Base-by-base conservation (phyloP, 1,140 invertebrate genomes). In the Hylaeus anthracinus region DNA sequence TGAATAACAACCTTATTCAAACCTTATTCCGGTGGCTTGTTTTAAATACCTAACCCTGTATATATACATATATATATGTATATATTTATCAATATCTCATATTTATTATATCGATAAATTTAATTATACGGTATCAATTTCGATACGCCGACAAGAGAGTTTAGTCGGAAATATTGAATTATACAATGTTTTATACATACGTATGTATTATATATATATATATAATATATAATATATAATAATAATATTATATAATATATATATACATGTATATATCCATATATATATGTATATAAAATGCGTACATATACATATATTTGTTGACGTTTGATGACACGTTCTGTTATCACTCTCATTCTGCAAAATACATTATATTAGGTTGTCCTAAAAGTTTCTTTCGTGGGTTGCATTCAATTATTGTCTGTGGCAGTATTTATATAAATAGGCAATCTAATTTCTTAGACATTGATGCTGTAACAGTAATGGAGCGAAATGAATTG, bases 81-180 rank as follows among this genome's bases (percentile, higher is more conserved):
- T 66, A 79, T 86, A 85, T 86, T 76, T 77, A 86, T 71, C 67
- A 61, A 88, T 85, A 88, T 88, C 87, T 82, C 87, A 86, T 88
- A 88, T 88, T 88, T 88, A 88, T 88, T 88, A 88, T 88, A 88
- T 78, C 67, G 84, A 88, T 88, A 88, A 88, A 84, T 88, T 88
- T 86, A 82, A 88, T 86, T 88, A 88, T 77, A 84, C 82, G 79
- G 66, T 87, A 86, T 86, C 81, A 63, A 81, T 83, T 81, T 81
- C 80, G 86, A 86, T 87, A 87, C 84, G 51, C 41, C 66, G 74
- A 79, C 84, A 69, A 82, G 67, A 85, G 64, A 78, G 80, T 87
- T 85, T 85, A 84, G 67, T 76, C 81, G 66, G 55, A 77, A 86
- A 81, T 78, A 58, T 82, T 86, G 72, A 85, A 82, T 88, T 87